These are phyloP conservation scores for Pollenia labialis DNA, from an alignment of 2,888 invertebrate species.

Conservation along the genomic window DNA sequence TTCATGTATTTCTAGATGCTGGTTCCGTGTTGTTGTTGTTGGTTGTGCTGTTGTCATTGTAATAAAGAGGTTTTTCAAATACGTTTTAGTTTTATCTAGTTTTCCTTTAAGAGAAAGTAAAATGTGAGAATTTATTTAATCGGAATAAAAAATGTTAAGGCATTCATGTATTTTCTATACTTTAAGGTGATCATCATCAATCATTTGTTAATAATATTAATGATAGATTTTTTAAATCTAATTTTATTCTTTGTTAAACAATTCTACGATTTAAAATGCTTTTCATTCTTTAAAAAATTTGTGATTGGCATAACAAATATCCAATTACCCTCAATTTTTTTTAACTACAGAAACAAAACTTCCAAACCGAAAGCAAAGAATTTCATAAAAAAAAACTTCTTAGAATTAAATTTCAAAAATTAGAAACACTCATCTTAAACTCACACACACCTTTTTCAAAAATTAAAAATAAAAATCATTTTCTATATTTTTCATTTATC, in stretches of 20 bases:
- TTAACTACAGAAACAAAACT: neutral
- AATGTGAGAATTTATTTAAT: slow-evolving; percentile 56
- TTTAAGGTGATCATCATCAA: no score
- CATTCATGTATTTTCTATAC: no score
- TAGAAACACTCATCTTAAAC: slow-evolving; percentile 4
- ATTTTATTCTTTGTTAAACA: no score
- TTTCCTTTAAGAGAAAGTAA: slow-evolving; percentile 62
- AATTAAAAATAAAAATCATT: slow-evolving; percentile 26
- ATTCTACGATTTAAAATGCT: no score
- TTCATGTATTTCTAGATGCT: slow-evolving; percentile 58
- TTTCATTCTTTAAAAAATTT: neutral
- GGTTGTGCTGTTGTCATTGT: neutral
- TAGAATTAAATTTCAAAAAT: slow-evolving; percentile 42
- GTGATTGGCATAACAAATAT: slow-evolving; percentile 56
- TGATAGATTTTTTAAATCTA: no score
- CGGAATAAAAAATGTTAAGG: no score
- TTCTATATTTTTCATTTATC: slow-evolving; percentile 49
- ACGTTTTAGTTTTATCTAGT: neutral
- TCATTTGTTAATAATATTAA: no score
- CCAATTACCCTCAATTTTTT: slow-evolving; percentile 59
- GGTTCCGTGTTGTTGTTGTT: slow-evolving; percentile 36
- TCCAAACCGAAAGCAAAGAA: neutral
- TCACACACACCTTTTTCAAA: slow-evolving; percentile 30
- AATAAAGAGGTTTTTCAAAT: neutral
- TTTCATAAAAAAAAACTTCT: slow-evolving; percentile 9